Percentiles rank a stretch among this genome's conserved stretches.
Conservation (phyloP, 2,113 vertebrate species). For the Danio rerio region GRCz12tu NC_133178.1:60349001-60349500, state of each 20-base stretch:
- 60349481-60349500: no score
- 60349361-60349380: no score
- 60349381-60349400: no score
- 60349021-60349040: background rate
- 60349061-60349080: background rate
- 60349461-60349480: no score
- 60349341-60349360: background rate
- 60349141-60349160: background rate
- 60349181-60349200: conserved; percentile 15
- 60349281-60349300: conserved; percentile 31
- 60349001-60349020: background rate
- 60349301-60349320: background rate
- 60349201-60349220: background rate
- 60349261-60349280: conserved; percentile 19
- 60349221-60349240: background rate
- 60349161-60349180: conserved; percentile 31
- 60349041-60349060: background rate
- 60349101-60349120: conserved; percentile 1
- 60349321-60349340: conserved; percentile 11
- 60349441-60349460: no score
- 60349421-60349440: no score
- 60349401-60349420: no score
- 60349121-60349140: background rate
- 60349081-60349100: background rate
- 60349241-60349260: conserved; percentile 40